A percentile compares a stretch with the other conserved stretches of the same genome.
Evolutionary conservation across 2,888 invertebrate genomes (phyloP).

Genomic region (Autographa pulchrina): DNA sequence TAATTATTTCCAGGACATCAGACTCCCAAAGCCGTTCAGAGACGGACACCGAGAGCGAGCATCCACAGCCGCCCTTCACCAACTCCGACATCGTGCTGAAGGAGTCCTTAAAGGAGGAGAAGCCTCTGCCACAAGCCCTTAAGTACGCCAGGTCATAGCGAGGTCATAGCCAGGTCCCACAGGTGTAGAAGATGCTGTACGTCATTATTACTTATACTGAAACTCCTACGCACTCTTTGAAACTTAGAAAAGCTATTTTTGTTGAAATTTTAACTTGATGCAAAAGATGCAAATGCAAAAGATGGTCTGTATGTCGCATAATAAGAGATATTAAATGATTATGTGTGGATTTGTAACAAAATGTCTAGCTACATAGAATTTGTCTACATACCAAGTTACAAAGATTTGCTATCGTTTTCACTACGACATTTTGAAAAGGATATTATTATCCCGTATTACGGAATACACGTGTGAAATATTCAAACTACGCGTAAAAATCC

Average conservation of each 20-base stretch:
- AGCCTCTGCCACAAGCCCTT: conserved; percentile 78
- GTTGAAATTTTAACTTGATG: neutral
- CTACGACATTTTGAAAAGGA: neutral
- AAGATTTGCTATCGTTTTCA: neutral
- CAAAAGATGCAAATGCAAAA: no score
- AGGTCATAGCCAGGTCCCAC: neutral
- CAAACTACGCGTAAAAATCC: neutral
- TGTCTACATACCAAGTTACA: neutral
- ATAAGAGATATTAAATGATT: no score
- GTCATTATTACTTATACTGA: neutral
- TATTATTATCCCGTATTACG: neutral
- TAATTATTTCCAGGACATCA: neutral
- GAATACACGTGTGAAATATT: neutral
- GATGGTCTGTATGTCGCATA: neutral
- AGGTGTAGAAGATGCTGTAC: conserved; percentile 30
- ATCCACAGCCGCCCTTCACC: conserved; percentile 50
- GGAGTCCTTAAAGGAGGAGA: conserved; percentile 82
- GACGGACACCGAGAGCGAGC: conserved; percentile 65
- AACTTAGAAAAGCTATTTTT: neutral
- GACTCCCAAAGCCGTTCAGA: conserved; percentile 66
- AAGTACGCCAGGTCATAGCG: conserved; percentile 82
- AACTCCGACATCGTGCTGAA: conserved; percentile 78
- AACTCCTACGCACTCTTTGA: neutral
- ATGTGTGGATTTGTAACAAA: no score
- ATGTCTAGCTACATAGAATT: no score